Evolutionary conservation across 92 coral and sea anemone species (phyloP), one percentile per base, ranked within the genome.

Genomic region (Paragorgia papillata): DNA sequence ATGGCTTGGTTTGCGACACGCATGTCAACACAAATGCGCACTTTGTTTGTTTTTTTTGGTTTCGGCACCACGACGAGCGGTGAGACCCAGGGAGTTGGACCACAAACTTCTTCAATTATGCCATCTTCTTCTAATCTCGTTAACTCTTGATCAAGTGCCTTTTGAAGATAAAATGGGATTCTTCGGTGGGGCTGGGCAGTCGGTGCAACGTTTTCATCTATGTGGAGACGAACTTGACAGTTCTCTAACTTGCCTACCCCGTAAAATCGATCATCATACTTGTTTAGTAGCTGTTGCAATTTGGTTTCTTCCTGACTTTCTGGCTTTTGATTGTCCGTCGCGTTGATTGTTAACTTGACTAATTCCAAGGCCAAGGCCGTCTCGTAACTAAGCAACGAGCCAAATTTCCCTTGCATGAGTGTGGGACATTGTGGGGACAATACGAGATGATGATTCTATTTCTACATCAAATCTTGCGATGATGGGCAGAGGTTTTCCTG

Each of bases 1-100:
- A 84, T 69, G 13, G 89, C 86, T 46, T 80, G 44, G 66, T 88
- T 88, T 21, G 85, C 85, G 59, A 83, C 83, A 26, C 84, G 82
- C 87, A 85, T 85, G 48, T 51, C 80, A 10, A 83, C 83, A 18
- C 66, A 84, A 17, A 78, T 65, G 1, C 69, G 73, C 57, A 83
- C 64, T 57, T 83, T 83, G 57, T 75, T 59, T 39, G 87, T 74
- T 2, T 59, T 39, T 55, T 85, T 85, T 19, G 85, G 88, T 66
- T 85, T 85, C 10, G 88, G 82, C 12, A 58, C 85, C 18, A 85
- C 85, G 34, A 79, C 88, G 10, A 80, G 28, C 10, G 88, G 85
- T 13, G 85, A 73, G 24, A 75, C 75, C 82, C 85, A 85, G 10
- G 89, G 89, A 30, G n/a, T n/a, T n/a, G n/a, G n/a, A n/a, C n/a